Base-by-base conservation (phyloP, 2,113 vertebrate species). In the Podiceps cristatus region DNA sequence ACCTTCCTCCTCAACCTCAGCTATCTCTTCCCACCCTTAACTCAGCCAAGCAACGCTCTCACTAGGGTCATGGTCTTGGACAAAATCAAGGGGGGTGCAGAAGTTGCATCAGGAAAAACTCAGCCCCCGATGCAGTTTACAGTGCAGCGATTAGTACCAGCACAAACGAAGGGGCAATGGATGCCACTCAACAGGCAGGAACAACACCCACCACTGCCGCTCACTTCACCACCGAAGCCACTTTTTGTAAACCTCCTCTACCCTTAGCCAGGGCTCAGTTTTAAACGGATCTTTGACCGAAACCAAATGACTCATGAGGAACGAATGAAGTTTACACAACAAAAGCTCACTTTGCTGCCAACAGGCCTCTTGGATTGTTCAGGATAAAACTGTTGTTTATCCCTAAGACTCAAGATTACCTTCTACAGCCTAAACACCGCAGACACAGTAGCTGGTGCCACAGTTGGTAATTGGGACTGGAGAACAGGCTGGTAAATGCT, bases 1-100 rank as follows among this genome's bases (percentile, higher is more conserved):
- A 9, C 45, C 69, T 93, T 94, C 64, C 62, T 94, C 25, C 55
- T 95, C 84, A 74, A 2, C 15, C 60, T 75, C 73, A 89, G 47
- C 23, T 42, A 25, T 37, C 50, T 33, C 44, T 33, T 81, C 25
- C 29, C n/a, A 89, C 19, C 22, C 76, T 73, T 35, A 52, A 58
- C 37, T 59, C 76, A 81, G 59, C 15, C 2, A 1, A 60, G 74
- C 72, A 89, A 13, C 29, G 24, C 49, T 88, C 60, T 50, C 27
- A 27, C 37, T 0, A 95, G 10, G 49, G 22, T 0, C 6, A 31
- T 1, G 5, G 8, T 16, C 69, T 63, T 49, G 2, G 11, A 45
- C 14, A 35, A 80, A 91, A 56, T 49, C 23, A 42, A 72, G 9
- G 18, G 0, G 9, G 15, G 2, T 58, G 4, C 14, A 66, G 24